Evolutionary conservation across 2,113 vertebrate genomes (phyloP), one percentile per base, ranked within the genome.

Genomic region (Oenanthe melanoleuca): DNA sequence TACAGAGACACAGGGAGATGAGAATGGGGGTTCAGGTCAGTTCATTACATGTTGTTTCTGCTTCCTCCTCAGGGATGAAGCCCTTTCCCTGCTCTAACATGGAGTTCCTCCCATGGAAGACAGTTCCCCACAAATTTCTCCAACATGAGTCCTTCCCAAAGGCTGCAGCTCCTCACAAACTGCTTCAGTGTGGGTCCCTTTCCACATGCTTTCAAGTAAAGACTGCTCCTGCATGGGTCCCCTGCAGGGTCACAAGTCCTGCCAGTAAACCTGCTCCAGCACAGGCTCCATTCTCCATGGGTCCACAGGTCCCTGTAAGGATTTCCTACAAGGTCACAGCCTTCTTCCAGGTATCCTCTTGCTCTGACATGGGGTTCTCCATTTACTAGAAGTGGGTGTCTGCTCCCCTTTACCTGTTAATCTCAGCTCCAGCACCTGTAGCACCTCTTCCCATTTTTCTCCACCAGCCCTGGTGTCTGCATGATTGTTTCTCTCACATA

Each of bases 1-100:
- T 6, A 8, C 28, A n/a, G 45, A 7, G 8, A 29, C 55, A 33
- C 61, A 14, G 45, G 38, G 38, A 53, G 24, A 19, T 14, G 25
- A 47, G 9, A 29, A 6, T 5, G 3, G 20, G 24, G 13, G 3
- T 53, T 18, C 29, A 0, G 0, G 16, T 6, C 37, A 5, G 7
- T 14, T 59, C 53, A 53, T 38, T n/a, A 29, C 15, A 16, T 3
- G 8, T 11, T 50, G 11, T n/a, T 52, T 52, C 45, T 66, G 4
- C 19, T 8, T 40, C 45, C 14, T 60, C 14, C n/a, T 53, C 6
- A 12, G 47, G 38, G 78, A 15, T 45, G n/a, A 24, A 40, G 38
- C 8, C 13, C 9, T 40, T 75, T 53, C 38, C 17, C 21, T 22
- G 17, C 55, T 89, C 40, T 61, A n/a, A 23, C 10, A 7, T 13